Percentiles rank a stretch among this genome's conserved stretches.
Evolutionary conservation across 2,113 vertebrate species (phyloP).

Genomic region (Tachysurus fulvidraco): DNA sequence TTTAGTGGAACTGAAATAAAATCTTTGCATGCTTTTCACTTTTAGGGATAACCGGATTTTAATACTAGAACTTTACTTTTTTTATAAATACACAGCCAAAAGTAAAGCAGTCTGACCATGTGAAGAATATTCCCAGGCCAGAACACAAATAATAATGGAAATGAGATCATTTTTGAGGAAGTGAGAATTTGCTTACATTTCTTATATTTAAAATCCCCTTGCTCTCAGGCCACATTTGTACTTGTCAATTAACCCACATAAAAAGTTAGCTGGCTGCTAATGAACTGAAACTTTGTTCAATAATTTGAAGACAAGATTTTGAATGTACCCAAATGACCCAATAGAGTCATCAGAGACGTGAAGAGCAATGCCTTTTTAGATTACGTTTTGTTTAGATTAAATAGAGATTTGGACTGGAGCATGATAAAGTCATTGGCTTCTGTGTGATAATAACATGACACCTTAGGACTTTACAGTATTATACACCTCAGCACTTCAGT

Average conservation of each 20-base stretch:
- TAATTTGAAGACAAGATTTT: not conserved
- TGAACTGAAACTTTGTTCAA: not conserved
- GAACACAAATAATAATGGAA: not conserved
- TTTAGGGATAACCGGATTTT: not conserved
- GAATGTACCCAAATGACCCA: too few species aligned
- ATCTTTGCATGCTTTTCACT: not conserved
- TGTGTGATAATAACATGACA: not conserved
- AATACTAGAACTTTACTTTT: not conserved
- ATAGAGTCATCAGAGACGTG: too few species aligned
- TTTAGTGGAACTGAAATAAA: not conserved
- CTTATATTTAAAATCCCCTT: not conserved
- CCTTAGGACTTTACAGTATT: not conserved
- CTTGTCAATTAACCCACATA: not conserved
- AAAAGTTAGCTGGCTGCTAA: not conserved
- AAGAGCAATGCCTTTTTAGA: not conserved
- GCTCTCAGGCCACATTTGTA: not conserved
- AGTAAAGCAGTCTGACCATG: not conserved
- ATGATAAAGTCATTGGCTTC: too few species aligned
- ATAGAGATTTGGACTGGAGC: not conserved
- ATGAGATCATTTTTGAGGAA: not conserved
- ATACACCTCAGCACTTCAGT: not conserved
- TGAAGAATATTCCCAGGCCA: not conserved
- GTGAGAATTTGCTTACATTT: not conserved
- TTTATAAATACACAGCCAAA: not conserved
- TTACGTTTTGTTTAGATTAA: not conserved